phyloP scores from a whole-genome alignment of 2,888 invertebrate species.

The Erebia epiphron region DNA sequence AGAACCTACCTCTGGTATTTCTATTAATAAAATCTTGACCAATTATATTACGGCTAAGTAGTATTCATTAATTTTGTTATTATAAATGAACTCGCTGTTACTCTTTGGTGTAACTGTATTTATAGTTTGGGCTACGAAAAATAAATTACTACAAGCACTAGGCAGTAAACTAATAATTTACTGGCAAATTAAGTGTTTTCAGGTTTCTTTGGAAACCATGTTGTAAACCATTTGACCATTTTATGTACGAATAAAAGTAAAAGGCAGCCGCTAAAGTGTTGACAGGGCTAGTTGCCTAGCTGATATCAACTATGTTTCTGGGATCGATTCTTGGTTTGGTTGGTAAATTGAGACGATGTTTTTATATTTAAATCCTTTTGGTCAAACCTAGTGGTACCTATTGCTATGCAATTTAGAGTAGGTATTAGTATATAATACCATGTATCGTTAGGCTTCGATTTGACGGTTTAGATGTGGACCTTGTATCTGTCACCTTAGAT shows the following conservation, averaged over 20 bases:
- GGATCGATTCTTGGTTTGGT: no score
- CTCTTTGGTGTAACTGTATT: background rate
- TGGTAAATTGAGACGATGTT: no score
- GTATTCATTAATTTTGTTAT: slow-evolving; percentile 11
- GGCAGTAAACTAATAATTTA: slow-evolving; percentile 2
- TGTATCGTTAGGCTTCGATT: no score
- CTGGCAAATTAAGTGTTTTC: slow-evolving; percentile 1
- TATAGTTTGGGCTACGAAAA: background rate
- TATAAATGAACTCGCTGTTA: slow-evolving; percentile 10
- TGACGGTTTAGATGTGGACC: no score
- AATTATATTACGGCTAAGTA: slow-evolving; percentile 10
- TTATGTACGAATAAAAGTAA: background rate
- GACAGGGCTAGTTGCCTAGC: no score
- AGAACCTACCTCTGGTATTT: slow-evolving; percentile 5
- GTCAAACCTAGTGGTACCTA: no score
- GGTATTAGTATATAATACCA: no score
- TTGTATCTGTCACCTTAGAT: no score
- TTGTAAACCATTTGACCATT: background rate
- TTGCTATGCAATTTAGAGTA: no score
- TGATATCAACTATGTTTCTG: no score
- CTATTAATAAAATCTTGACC: slow-evolving; percentile 21
- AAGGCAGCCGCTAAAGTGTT: no score
- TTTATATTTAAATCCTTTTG: no score
- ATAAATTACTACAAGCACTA: slow-evolving; percentile 6
- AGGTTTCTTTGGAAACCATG: background rate